phyloP scores from a whole-genome alignment of 2,113 vertebrate genomes.

The Leiothrix lutea region DNA sequence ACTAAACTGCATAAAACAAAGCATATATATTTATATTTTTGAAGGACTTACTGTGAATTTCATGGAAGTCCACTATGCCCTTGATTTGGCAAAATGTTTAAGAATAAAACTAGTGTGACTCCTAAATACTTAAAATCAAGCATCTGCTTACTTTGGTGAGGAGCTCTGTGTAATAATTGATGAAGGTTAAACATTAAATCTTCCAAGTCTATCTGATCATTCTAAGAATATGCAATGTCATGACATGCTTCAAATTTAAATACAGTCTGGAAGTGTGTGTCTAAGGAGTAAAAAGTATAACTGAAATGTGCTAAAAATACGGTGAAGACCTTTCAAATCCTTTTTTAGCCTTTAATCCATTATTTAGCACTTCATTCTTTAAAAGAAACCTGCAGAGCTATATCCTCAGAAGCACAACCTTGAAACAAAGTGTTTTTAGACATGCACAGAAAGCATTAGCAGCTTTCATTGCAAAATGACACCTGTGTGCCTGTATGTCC shows the following conservation, averaged over 20 bases:
- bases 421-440: constrained; percentile 54
- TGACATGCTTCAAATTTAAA: constrained; percentile 40
- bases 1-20: background rate
- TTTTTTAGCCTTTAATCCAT: constrained; percentile 55
- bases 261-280: background rate
- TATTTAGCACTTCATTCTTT: constrained; percentile 55
- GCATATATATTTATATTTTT: background rate
- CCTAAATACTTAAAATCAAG: background rate
- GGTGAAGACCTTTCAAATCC: constrained; percentile 16
- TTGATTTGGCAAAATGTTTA: background rate
- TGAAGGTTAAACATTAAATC: constrained; percentile 33
- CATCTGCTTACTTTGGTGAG: background rate
- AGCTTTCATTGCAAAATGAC: constrained; percentile 28
- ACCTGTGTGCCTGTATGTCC: constrained; percentile 33
- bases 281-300: constrained; percentile 22
- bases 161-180: constrained; percentile 7
- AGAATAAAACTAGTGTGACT: background rate
- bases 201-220: background rate
- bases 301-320: constrained; percentile 25
- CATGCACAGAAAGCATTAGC: constrained; percentile 38
- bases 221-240: background rate
- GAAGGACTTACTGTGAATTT: background rate
- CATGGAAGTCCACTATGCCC: background rate
- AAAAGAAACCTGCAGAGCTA: constrained; percentile 24
- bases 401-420: constrained; percentile 28